Evolutionary conservation across 2,888 invertebrate genomes (phyloP), one percentile per base, ranked within the genome.

Genomic region (Cerceris ruficornis): DNA sequence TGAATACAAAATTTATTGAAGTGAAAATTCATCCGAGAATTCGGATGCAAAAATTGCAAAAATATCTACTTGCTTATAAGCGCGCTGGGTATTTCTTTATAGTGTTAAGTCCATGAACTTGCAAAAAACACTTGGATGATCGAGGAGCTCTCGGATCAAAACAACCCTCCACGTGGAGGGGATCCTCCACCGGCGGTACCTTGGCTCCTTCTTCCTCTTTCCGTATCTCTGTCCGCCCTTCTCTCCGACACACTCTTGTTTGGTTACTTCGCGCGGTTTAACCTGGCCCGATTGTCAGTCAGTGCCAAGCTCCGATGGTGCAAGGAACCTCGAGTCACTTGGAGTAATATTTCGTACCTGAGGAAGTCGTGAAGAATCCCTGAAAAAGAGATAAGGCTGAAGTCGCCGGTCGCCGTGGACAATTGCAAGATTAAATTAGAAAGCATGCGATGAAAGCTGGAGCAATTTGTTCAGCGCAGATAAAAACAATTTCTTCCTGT

Each of bases 251-350:
- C 41, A 54, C 74, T 77, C 70, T 75, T 81, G 83, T 81, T 83
- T 78, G 84, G 74, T 82, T 84, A 89, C 89, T 88, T 88, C 81
- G 87, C 84, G 84, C 85, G 86, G 89, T 86, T 88, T 88, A 85
- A 88, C 87, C 87, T 86, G 89, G 84, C 81, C 84, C 86, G 88
- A 87, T 89, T 90, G 89, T 88, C 89, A 89, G 89, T 89, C 87
- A 85, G 88, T 85, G 87, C 81, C 86, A 82, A 82, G 87, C 89
- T 84, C 81, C 80, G 84, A 85, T 82, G 80, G 86, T 77, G 86
- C 77, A 80, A 86, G 82, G 87, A 86, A 79, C 65, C 59, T 75
- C 46, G 15, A 59, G 11, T 42, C 64, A 72, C 61, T 62, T 15
- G 68, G 43, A 15, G n/a, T 28, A 11, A 65, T 55, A 54, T 50